phyloP scores from a whole-genome alignment of 92 coral and sea anemone species.

The Paramuricea clavata region DNA sequence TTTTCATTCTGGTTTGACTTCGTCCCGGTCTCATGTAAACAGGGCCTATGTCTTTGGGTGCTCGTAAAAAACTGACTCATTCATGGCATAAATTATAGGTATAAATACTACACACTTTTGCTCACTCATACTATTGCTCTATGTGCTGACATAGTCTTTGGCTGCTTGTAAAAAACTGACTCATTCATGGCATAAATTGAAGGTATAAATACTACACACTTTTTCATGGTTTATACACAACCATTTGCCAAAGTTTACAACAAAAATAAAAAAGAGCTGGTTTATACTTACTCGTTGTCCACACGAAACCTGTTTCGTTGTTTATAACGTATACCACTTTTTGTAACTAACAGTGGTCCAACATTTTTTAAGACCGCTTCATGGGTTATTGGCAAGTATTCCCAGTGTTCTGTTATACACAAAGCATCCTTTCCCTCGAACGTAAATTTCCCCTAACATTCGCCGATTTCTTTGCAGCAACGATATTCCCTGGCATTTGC shows the following conservation, averaged over 20 bases:
- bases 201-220: no score
- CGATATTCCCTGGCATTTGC: constrained; percentile 47
- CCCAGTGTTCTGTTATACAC: constrained; percentile 39
- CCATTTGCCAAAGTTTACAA: not conserved
- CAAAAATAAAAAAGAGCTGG: not conserved
- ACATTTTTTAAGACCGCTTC: constrained; percentile 21
- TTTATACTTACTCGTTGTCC: constrained; percentile 27
- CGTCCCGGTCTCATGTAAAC: no score
- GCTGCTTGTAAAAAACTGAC: no score
- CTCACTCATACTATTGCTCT: no score
- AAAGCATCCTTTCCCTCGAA: constrained; percentile 29
- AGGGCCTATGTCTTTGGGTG: no score
- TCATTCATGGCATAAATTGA: no score
- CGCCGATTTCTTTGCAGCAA: constrained; percentile 45
- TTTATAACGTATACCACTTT: constrained; percentile 4
- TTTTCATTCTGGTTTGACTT: no score
- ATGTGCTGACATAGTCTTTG: no score
- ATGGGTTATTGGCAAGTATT: constrained; percentile 8
- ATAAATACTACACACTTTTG: no score
- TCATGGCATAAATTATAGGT: no score
- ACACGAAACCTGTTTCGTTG: not conserved
- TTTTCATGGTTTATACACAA: not conserved
- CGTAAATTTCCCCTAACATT: constrained; percentile 24
- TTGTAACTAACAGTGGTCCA: constrained; percentile 20
- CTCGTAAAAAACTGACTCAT: no score